Evolutionary conservation across 2,113 vertebrate species (phyloP), one percentile per base, ranked within the genome.

Genomic region (Gambusia holbrooki): DNA sequence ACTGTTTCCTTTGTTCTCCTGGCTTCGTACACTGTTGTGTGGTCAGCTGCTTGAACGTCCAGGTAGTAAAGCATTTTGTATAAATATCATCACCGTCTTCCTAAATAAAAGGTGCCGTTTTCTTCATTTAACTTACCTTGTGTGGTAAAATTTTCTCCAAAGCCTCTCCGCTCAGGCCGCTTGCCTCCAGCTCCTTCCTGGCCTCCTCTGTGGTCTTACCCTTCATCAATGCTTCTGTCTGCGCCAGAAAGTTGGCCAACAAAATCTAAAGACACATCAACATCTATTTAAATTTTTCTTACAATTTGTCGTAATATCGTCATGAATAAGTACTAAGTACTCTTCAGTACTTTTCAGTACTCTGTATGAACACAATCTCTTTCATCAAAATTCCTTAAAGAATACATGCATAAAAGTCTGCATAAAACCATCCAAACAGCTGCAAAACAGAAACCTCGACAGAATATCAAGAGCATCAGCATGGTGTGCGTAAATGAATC

Each of bases 181-280:
- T 88, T 0, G 94, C 96, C 77, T 97, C 95, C 37, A 99, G 93
- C 85, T 99, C 98, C 80, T 95, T 96, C 62, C 83, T 95, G 33
- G 97, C 98, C 88, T 99, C 98, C 1, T 96, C 97, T 0, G 93
- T 82, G 0, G 95, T 96, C 85, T 99, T 99, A 3, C 98, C 98
- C 76, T 93, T 98, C 98, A 99, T 99, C 88, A 99, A 74, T 27
- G 98, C 98, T 86, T 99, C 98, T 0, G 97, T 99, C 93, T 99
- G 98, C 60, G 98, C 98, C 79, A 99, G 92, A 87, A 99, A 99
- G 91, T 99, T 99, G 37, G 97, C 95, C 88, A 97, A 66, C 74
- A 99, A 94, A 87, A 99, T 99, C 98, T 99, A 45, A 27, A 77
- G n/a, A 15, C 48, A 66, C 63, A 75, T 42, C 2, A 71, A 19